A percentile compares a stretch with the other conserved stretches of the same genome.
Conservation (phyloP, 2,888 invertebrate genomes). For the Eugnorisma glareosa region DNA sequence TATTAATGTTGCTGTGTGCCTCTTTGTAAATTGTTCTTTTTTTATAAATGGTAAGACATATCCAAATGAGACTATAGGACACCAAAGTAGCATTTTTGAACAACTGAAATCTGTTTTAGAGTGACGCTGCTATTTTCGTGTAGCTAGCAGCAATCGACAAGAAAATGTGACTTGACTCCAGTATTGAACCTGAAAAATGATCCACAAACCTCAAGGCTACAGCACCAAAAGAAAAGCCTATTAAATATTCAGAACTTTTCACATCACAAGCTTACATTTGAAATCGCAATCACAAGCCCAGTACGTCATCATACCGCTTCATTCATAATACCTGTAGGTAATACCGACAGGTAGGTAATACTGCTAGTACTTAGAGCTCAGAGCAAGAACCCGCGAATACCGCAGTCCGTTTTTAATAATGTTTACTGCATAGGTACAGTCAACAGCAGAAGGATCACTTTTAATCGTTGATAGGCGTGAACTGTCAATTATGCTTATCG, state of each 20-base stretch:
- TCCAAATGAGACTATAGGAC: background rate
- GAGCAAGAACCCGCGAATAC: conserved; percentile 45
- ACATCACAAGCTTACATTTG: conserved; percentile 21
- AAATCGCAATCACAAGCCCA: conserved; percentile 53
- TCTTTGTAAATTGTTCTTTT: no score
- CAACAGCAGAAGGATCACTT: conserved; percentile 33
- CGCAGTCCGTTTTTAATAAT: conserved; percentile 72
- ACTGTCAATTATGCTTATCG: background rate
- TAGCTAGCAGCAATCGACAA: background rate
- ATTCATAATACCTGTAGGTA: conserved; percentile 26
- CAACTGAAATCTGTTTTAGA: no score
- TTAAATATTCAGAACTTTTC: conserved; percentile 7
- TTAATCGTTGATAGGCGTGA: background rate
- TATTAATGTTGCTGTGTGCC: no score
- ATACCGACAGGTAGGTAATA: conserved; percentile 16
- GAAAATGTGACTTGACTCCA: background rate
- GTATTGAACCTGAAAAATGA: background rate
- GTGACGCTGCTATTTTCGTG: background rate
- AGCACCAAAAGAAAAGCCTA: background rate
- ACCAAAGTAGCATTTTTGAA: background rate
- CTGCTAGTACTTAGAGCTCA: conserved; percentile 48
- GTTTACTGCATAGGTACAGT: conserved; percentile 67
- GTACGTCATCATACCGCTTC: conserved; percentile 39
- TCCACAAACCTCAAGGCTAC: background rate
- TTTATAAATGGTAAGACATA: no score